Evolutionary conservation across 1,140 invertebrate species (phyloP), one percentile per base, ranked within the genome.

Genomic region (Zelostemma sp.): DNA sequence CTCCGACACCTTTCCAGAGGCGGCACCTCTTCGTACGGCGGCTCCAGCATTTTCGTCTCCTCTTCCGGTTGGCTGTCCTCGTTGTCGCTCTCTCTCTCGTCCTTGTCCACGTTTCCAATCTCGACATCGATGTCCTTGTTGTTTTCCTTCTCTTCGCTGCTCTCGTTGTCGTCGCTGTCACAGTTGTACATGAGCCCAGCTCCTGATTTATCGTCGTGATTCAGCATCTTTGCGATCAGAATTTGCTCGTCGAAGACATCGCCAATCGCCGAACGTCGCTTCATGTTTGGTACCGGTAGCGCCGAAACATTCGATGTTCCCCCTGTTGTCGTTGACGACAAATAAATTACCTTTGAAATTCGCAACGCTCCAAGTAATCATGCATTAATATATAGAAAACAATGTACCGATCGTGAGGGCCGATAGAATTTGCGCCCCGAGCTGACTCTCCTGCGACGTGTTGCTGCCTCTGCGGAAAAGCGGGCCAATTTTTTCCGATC

Each of bases 391-490:
- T 11, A 40, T 4, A 12, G 14, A 40, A 40, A 40, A 12, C 5
- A 17, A 43, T 4, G 1, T 17, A 43, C 87, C 78, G 40, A 79
- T 80, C 17, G 82, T 86, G 64, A 78, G 82, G 50, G 73, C 86
- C 58, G 78, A 88, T 60, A 86, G 81, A 77, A 90, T 79, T 75
- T 90, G 90, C 8, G 88, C 83, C 21, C 88, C 89, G 6, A 91
- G 82, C 77, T 93, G 91, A 64, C 92, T 94, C 68, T 93, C 92
- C 33, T 93, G 89, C 0, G 93, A 94, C 1, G 92, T 92, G 35
- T 91, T 91, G 74, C 92, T 93, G 15, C 91, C 92, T 56, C 91
- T 87, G 18, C 91, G 86, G 64, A 86, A 78, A 19, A 86, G 12
- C 25, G 86, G 83, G 8, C 85, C 83, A 1, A 81, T 79, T 77